phyloP scores from a whole-genome alignment of 2,797 vertebrate genomes.

The Enteromius radiatus region DNA sequence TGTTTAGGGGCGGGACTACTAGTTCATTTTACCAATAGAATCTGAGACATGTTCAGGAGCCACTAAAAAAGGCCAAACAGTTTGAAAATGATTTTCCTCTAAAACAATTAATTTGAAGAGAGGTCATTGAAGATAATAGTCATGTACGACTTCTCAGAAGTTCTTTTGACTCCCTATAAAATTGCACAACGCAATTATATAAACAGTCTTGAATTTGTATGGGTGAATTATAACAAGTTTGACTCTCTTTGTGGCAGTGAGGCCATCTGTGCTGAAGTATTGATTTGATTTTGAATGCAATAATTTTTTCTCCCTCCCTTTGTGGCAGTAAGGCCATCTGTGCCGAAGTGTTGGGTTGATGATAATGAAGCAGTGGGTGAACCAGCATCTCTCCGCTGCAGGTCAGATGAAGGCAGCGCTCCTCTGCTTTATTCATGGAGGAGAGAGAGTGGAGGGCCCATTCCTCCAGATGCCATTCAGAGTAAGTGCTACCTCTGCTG shows the following conservation, averaged over 20 bases:
- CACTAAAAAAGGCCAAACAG: background rate
- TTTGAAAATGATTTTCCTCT: background rate
- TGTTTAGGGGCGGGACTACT: too few species aligned
- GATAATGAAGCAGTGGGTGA: slow-evolving; percentile 66
- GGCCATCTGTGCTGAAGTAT: slow-evolving; percentile 74
- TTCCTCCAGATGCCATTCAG: slow-evolving; percentile 68
- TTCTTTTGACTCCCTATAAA: background rate
- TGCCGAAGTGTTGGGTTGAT: slow-evolving; percentile 76
- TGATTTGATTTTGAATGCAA: slow-evolving; percentile 68
- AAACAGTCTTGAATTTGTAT: background rate
- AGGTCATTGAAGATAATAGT: background rate
- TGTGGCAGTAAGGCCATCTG: slow-evolving; percentile 74
- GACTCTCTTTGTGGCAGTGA: slow-evolving; percentile 66
- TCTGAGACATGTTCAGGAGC: background rate
- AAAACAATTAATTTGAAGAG: background rate
- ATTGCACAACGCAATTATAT: background rate
- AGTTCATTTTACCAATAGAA: background rate
- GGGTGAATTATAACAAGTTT: background rate
- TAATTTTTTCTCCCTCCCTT: slow-evolving; percentile 36
- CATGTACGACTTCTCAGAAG: background rate
- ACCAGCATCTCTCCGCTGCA: slow-evolving; percentile 71
- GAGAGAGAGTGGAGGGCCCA: slow-evolving; percentile 60
- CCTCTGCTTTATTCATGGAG: slow-evolving; percentile 75
- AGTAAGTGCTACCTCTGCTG: slow-evolving; percentile 77
- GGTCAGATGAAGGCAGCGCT: slow-evolving; percentile 70